Percentiles rank a stretch among this genome's conserved stretches.
These are phyloP conservation scores for Watsonalla cultraria DNA, from an alignment of 2,888 invertebrate species.

Conservation along the genomic window DNA sequence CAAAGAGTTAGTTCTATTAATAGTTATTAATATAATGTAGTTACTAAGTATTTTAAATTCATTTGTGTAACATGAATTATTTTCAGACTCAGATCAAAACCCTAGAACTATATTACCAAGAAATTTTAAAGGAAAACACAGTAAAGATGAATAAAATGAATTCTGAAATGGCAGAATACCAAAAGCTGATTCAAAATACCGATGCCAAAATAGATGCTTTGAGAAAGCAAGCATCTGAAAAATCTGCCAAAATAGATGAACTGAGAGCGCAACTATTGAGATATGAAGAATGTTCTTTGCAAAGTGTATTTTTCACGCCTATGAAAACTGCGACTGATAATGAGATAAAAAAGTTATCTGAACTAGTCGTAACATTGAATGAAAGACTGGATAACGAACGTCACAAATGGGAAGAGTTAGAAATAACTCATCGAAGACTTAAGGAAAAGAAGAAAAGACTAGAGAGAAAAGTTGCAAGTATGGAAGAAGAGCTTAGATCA, in stretches of 20 bases:
- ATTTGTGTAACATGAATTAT: too few relatives aligned
- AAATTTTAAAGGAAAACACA: conserved; percentile 67
- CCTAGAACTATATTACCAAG: conserved; percentile 66
- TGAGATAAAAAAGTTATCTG: conserved; percentile 80
- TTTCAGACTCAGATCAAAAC: conserved; percentile 73
- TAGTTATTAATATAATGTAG: not conserved
- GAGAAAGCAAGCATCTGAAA: conserved; percentile 63
- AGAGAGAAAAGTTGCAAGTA: conserved; percentile 40
- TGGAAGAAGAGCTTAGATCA: conserved; percentile 47
- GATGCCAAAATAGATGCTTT: conserved; percentile 73
- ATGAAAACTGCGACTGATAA: conserved; percentile 80
- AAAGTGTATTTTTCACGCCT: conserved; percentile 70
- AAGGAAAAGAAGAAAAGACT: conserved; percentile 72
- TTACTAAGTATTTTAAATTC: too few relatives aligned
- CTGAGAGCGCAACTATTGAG: conserved; percentile 61
- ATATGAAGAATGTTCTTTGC: conserved; percentile 69
- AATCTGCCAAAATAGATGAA: conserved; percentile 67
- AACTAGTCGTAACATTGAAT: conserved; percentile 77
- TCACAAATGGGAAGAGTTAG: conserved; percentile 78
- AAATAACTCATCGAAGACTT: conserved; percentile 72
- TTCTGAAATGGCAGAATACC: conserved; percentile 54
- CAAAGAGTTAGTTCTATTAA: conserved; percentile 69
- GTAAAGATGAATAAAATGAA: conserved; percentile 70
- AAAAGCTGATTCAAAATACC: conserved; percentile 65
- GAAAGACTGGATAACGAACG: conserved; percentile 78